A percentile compares a stretch with the other conserved stretches of the same genome.
phyloP scores from a whole-genome alignment of 2,113 vertebrate species.

The Triplophysa tibetana region DNA sequence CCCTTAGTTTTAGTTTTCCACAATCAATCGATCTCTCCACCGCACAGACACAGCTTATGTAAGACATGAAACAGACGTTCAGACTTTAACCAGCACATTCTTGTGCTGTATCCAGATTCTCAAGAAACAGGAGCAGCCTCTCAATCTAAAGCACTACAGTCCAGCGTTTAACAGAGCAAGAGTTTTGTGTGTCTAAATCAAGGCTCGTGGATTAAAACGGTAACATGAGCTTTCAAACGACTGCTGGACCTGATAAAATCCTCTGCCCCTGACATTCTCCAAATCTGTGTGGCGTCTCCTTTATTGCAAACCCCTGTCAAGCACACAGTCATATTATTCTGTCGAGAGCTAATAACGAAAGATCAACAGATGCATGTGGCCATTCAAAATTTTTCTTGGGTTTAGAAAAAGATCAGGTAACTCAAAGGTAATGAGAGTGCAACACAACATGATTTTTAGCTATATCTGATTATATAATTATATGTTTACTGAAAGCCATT shows the following conservation, averaged over 20 bases:
- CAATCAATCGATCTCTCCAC: neutral
- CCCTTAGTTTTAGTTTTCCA: neutral
- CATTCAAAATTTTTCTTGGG: neutral
- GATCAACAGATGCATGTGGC: neutral
- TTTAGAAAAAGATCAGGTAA: neutral
- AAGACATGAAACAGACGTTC: conserved; percentile 51
- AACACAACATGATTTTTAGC: neutral
- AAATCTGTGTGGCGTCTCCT: neutral
- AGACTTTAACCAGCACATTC: conserved; percentile 58
- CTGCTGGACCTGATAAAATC: neutral
- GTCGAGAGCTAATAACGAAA: neutral
- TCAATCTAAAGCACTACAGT: conserved; percentile 12
- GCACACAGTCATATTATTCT: neutral
- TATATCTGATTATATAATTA: neutral
- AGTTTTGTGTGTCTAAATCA: neutral
- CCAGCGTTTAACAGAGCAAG: neutral
- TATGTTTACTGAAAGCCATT: neutral
- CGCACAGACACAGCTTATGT: conserved; percentile 7
- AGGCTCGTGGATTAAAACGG: neutral
- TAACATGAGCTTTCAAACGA: conserved; percentile 1
- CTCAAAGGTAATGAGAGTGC: neutral
- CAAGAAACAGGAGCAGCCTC: conserved; percentile 23
- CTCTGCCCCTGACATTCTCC: neutral
- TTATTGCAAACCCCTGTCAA: conserved; percentile 7
- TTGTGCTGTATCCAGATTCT: conserved; percentile 65